These are phyloP conservation scores for Amblyjoppa proteus DNA, from an alignment of 2,888 invertebrate genomes.

Conservation along the genomic window DNA sequence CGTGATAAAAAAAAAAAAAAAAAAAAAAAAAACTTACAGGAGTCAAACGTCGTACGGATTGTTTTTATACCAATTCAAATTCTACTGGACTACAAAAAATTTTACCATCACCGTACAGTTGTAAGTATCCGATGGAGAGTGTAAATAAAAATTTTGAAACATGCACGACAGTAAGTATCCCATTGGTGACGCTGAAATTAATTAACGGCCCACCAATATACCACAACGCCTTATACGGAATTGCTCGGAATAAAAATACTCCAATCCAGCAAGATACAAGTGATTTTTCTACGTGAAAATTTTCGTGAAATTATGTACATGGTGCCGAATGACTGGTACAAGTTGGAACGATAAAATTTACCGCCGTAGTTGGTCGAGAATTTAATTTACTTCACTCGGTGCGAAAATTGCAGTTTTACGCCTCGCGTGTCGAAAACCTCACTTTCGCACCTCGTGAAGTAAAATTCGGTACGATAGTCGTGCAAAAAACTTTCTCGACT, in stretches of 20 bases:
- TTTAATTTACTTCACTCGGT: not conserved
- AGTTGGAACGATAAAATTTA: conserved; percentile 5
- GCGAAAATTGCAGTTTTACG: no score
- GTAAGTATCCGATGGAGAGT: conserved; percentile 10
- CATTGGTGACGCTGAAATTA: conserved; percentile 27
- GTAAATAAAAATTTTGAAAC: conserved; percentile 34
- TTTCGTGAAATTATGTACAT: conserved; percentile 42
- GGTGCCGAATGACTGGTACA: conserved; percentile 33
- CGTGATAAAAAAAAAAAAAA: conserved; percentile 28
- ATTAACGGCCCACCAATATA: conserved; percentile 3
- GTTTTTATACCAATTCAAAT: conserved; percentile 50
- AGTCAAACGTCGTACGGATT: not conserved
- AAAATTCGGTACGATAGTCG: no score
- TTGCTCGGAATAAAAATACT: conserved; percentile 36
- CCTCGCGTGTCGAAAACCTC: no score
- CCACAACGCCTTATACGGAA: conserved; percentile 11
- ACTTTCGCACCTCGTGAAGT: no score
- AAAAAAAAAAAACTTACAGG: conserved; percentile 1
- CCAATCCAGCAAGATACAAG: conserved; percentile 28
- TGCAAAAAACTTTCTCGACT: no score
- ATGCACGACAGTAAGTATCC: conserved; percentile 44
- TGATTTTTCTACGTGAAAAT: conserved; percentile 47
- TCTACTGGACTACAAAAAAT: conserved; percentile 52
- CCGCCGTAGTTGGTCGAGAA: not conserved
- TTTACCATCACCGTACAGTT: conserved; percentile 30